Conservation (phyloP, 2,888 invertebrate species). For the Limenitis camilla region DNA sequence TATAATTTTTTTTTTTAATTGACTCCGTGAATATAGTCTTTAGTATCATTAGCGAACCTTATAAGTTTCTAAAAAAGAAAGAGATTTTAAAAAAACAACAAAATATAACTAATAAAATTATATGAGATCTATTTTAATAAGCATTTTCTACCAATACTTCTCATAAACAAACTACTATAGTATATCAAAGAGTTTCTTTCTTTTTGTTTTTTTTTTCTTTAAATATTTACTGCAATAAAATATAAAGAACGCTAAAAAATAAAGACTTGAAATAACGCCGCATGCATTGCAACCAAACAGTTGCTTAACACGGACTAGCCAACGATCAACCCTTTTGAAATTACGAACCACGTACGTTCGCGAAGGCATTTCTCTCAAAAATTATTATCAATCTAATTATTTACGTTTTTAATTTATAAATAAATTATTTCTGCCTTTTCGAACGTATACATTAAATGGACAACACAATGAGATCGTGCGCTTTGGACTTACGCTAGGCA, state of each 20-base stretch:
- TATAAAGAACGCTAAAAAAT: conserved; percentile 10
- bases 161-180: no score
- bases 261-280: conserved; percentile 11
- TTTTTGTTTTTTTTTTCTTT: no score
- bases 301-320: conserved; percentile 48
- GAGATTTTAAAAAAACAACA: no score
- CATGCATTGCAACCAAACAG: conserved; percentile 65
- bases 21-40: no score
- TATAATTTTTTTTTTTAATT: no score
- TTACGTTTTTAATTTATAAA: no score
- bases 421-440: conserved; percentile 27
- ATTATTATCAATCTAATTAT: not conserved
- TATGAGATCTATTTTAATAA: no score
- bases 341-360: conserved; percentile 51
- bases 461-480: conserved; percentile 61
- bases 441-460: conserved; percentile 35
- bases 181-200: no score
- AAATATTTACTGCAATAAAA: not conserved
- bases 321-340: conserved; percentile 76
- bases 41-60: no score
- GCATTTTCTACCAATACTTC: no score
- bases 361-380: conserved; percentile 36
- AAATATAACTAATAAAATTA: no score
- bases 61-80: no score
- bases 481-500: conserved; percentile 72